These are phyloP conservation scores for Theristicus caerulescens DNA, from an alignment of 2,113 vertebrate genomes.

Conservation along the genomic window DNA sequence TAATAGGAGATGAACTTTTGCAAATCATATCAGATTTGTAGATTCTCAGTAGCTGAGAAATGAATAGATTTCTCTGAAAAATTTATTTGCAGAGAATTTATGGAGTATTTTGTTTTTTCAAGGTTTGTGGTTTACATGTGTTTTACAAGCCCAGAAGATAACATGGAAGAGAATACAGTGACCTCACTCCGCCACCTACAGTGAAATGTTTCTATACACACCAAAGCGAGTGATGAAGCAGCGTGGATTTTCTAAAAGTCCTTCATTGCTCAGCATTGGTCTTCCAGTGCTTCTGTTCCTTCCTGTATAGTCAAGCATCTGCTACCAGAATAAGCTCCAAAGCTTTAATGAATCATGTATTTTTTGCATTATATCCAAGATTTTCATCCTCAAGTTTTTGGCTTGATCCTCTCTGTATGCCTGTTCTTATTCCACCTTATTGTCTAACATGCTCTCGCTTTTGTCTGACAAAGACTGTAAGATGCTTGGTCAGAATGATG, in stretches of 20 bases:
- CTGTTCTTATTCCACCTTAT: background rate
- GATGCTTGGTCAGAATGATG: background rate
- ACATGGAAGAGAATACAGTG: background rate
- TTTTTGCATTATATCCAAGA: background rate
- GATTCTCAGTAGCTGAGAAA: background rate
- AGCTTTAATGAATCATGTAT: background rate
- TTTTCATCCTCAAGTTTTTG: background rate
- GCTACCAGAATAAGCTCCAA: background rate
- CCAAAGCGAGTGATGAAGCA: background rate
- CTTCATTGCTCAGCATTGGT: background rate
- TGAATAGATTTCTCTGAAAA: background rate
- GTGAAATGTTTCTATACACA: background rate
- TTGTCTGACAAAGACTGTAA: background rate
- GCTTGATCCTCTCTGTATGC: background rate
- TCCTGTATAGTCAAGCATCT: background rate
- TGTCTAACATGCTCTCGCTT: rapidly evolving
- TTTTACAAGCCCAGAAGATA: background rate
- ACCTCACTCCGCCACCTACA: background rate
- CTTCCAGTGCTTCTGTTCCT: background rate
- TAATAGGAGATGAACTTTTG: background rate
- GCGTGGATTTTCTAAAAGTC: background rate
- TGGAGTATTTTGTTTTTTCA: background rate
- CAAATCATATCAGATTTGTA: background rate
- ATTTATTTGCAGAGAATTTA: background rate
- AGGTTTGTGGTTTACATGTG: background rate